Conservation (phyloP, 2,888 invertebrate species). For the Chymomyza fuscimana region DNA sequence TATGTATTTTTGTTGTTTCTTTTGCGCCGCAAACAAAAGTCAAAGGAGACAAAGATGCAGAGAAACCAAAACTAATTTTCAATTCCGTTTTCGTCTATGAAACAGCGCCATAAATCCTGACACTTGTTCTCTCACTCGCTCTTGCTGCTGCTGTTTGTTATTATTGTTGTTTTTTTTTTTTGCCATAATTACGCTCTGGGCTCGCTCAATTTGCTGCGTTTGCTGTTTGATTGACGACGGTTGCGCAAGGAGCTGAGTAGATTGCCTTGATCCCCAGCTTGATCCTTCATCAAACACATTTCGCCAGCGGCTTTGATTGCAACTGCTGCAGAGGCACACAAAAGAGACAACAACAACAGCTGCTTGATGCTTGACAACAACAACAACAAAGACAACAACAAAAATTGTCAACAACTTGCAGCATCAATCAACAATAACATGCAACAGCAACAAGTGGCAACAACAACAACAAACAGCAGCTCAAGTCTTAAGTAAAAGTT, state of each 20-base stretch:
- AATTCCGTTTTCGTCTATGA: conserved; percentile 64
- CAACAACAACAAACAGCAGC: not conserved
- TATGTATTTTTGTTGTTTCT: not conserved
- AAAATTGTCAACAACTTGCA: conserved; percentile 10
- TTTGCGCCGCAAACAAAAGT: conserved; percentile 19
- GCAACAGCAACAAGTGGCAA: not conserved
- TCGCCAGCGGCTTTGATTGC: conserved; percentile 39
- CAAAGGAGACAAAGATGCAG: conserved; percentile 13
- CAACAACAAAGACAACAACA: not conserved
- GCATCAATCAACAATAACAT: not conserved
- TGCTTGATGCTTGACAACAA: not conserved
- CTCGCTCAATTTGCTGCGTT: conserved; percentile 29
- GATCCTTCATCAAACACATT: conserved; percentile 70
- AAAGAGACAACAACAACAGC: conserved; percentile 14
- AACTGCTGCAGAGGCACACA: conserved; percentile 32
- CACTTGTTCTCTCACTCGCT: conserved; percentile 60
- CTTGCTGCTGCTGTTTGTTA: not conserved
- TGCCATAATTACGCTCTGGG: conserved; percentile 8
- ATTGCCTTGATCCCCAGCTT: conserved; percentile 39
- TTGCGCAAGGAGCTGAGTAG: conserved; percentile 27
- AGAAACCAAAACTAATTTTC: conserved; percentile 48
- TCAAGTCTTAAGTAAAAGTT: conserved; percentile 4
- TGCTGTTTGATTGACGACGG: conserved; percentile 60
- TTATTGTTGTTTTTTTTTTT: not conserved
- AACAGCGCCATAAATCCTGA: conserved; percentile 56